Evolutionary conservation across 2,888 invertebrate species (phyloP).

Genomic region (Microplitis deprimator): DNA sequence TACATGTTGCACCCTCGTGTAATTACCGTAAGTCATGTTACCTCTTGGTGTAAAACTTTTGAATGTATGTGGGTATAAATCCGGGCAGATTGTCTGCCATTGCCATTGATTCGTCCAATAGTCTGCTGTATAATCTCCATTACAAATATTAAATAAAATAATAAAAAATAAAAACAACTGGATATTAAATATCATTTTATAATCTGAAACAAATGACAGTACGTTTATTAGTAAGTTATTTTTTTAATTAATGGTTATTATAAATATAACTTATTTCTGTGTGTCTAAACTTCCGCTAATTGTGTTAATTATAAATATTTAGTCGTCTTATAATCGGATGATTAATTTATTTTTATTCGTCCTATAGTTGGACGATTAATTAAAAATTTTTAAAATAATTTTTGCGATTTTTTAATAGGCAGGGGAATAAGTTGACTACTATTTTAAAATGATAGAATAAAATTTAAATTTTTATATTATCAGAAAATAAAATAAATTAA

Average conservation of each 20-base stretch:
- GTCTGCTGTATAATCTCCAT: slow-evolving; percentile 51
- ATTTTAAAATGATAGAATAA: too few species aligned
- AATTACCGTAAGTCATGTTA: slow-evolving; percentile 74
- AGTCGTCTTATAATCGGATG: too few species aligned
- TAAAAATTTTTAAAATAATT: too few species aligned
- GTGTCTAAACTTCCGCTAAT: too few species aligned
- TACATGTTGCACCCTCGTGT: slow-evolving; percentile 74
- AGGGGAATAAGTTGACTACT: too few species aligned
- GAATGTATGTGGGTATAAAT: slow-evolving; percentile 74
- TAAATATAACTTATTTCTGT: too few species aligned
- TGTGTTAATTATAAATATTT: too few species aligned
- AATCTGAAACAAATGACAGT: slow-evolving; percentile 3
- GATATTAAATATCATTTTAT: slow-evolving; percentile 17
- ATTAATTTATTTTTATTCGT: too few species aligned
- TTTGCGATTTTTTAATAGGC: too few species aligned
- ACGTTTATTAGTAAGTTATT: neutral
- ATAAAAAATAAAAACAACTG: slow-evolving; percentile 16
- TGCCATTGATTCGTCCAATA: slow-evolving; percentile 54
- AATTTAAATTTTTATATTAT: too few species aligned
- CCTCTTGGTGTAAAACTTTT: slow-evolving; percentile 75
- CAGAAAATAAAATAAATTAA: too few species aligned
- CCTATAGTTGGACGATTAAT: too few species aligned
- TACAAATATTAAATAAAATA: slow-evolving; percentile 53
- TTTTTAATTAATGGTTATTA: neutral
- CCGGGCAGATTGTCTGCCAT: slow-evolving; percentile 70